Evolutionary conservation across 2,888 invertebrate genomes (phyloP).

Genomic region (Deilephila elpenor): DNA sequence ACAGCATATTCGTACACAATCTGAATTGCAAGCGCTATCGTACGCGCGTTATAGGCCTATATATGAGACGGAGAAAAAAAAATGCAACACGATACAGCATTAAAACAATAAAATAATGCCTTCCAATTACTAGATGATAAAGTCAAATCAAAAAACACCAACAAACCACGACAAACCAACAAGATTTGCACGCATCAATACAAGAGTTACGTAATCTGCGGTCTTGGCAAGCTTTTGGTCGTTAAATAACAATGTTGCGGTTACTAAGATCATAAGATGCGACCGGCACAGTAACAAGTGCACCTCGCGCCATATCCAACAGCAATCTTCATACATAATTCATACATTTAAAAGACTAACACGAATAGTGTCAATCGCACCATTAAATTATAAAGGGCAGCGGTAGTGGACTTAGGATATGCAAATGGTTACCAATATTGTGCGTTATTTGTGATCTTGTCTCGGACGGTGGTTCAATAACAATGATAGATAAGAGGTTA

Average conservation of each 20-base stretch:
- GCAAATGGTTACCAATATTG: slow-evolving; percentile 4
- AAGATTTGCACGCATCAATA: not conserved
- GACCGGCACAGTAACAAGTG: slow-evolving; percentile 19
- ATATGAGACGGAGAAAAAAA: too few species aligned
- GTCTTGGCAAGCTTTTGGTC: slow-evolving; percentile 42
- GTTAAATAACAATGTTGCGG: slow-evolving; percentile 45
- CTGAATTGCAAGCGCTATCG: too few species aligned
- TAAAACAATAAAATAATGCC: not conserved
- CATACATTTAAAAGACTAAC: slow-evolving; percentile 18
- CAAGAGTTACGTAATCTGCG: slow-evolving; percentile 39
- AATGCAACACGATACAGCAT: not conserved
- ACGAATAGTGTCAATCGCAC: slow-evolving; percentile 23
- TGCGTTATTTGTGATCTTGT: not conserved
- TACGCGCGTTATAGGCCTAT: too few species aligned
- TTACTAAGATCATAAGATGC: slow-evolving; percentile 34
- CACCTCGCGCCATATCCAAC: not conserved
- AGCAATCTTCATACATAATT: slow-evolving; percentile 22
- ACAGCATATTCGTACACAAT: too few species aligned
- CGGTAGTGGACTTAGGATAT: not conserved
- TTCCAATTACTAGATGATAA: not conserved
- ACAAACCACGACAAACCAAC: slow-evolving; percentile 1
- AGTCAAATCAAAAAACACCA: not conserved
- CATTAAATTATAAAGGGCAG: slow-evolving; percentile 23
- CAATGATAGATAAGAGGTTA: not conserved
- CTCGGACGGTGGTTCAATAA: not conserved